These are phyloP conservation scores for Scaptomyza flava DNA, from an alignment of 2,888 invertebrate genomes.

Conservation along the genomic window DNA sequence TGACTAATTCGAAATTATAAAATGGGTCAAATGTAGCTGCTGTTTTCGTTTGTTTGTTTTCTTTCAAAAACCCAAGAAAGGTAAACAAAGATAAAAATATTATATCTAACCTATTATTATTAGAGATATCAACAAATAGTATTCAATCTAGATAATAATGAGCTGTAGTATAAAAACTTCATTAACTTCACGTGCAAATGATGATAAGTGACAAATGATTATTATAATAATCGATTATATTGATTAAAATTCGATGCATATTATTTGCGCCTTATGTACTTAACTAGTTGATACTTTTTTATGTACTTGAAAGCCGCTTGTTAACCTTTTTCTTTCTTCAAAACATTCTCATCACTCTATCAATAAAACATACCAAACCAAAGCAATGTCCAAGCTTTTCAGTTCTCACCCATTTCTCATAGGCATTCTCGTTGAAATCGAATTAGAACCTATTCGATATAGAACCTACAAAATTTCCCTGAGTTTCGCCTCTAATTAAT, in stretches of 20 bases:
- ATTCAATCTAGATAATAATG: constrained; percentile 40
- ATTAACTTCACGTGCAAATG: constrained; percentile 30
- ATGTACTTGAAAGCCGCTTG: too few species aligned
- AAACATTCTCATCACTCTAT: constrained; percentile 1
- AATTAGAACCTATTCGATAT: constrained; percentile 3
- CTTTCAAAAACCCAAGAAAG: neutral
- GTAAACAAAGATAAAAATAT: constrained; percentile 2
- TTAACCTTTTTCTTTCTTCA: too few species aligned
- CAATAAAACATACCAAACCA: neutral
- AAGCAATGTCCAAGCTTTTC: constrained; percentile 3
- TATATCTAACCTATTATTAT: neutral
- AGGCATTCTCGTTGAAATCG: constrained; percentile 1
- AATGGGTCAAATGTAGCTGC: constrained; percentile 48
- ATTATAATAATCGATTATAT: constrained; percentile 20
- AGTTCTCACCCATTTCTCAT: constrained; percentile 37
- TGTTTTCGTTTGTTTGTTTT: neutral
- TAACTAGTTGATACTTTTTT: too few species aligned
- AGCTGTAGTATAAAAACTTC: constrained; percentile 15
- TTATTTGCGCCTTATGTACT: neutral
- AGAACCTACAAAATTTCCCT: constrained; percentile 4
- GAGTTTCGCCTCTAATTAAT: constrained; percentile 60
- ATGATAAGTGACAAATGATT: constrained; percentile 37
- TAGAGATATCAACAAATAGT: neutral
- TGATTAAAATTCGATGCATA: constrained; percentile 23
- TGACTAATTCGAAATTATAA: constrained; percentile 56